Conservation (phyloP, 2,797 vertebrate species). For the Heterohyrax brucei region DNA sequence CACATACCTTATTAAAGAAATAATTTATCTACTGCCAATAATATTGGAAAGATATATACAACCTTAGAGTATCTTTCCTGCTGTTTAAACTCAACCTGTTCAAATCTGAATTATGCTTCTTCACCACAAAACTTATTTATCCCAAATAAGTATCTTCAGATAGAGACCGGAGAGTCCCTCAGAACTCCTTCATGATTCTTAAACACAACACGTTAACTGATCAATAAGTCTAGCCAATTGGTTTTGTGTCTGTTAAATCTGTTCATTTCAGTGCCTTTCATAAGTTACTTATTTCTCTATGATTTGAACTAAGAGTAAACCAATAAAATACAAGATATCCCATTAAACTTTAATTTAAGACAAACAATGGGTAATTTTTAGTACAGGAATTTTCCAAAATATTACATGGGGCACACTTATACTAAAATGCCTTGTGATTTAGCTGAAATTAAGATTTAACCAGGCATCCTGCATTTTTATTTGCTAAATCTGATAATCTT, state of each 20-base stretch:
- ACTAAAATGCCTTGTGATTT: neutral
- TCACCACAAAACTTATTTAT: neutral
- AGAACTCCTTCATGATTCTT: neutral
- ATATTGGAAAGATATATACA: neutral
- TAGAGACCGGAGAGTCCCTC: neutral
- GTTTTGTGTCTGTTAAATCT: neutral
- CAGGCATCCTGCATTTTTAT: neutral
- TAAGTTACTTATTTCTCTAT: constrained; percentile 40
- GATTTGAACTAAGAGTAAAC: neutral
- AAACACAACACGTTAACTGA: neutral
- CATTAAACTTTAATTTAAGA: constrained; percentile 36
- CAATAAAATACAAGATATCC: neutral
- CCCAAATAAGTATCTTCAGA: neutral
- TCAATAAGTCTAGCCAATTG: neutral
- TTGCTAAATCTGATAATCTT: constrained; percentile 3
- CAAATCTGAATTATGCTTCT: constrained; percentile 43
- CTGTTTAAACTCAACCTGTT: neutral
- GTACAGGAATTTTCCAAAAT: neutral
- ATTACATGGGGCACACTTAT: neutral
- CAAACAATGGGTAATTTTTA: constrained; percentile 5
- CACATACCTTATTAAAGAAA: neutral
- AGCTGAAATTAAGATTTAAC: neutral
- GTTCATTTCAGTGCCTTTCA: neutral
- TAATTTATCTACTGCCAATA: neutral
- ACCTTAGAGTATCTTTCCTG: neutral